phyloP scores from a whole-genome alignment of 2,797 vertebrate species.

The Xenentodon cancila region DNA sequence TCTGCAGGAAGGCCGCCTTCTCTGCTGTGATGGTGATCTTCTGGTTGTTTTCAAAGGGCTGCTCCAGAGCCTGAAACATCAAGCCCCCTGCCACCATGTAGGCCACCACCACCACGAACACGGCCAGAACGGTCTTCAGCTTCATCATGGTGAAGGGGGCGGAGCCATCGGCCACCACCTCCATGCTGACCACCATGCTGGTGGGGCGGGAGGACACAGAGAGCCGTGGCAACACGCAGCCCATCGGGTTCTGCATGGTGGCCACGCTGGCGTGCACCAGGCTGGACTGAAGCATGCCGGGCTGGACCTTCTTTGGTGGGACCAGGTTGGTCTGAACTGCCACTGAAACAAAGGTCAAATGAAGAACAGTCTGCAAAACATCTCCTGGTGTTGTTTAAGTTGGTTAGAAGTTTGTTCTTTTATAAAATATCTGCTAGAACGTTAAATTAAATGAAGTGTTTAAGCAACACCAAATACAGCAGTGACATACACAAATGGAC shows the following conservation, averaged over 20 bases:
- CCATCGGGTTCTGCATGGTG: slow-evolving; percentile 87
- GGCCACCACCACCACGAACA: slow-evolving; percentile 94
- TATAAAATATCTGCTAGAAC: background rate
- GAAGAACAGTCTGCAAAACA: background rate
- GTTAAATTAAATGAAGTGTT: no score
- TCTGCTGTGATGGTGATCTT: slow-evolving; percentile 91
- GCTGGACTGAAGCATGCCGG: slow-evolving; percentile 82
- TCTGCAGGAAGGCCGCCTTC: slow-evolving; percentile 91
- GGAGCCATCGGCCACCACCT: slow-evolving; percentile 80
- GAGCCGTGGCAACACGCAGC: slow-evolving; percentile 80
- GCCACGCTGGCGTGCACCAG: slow-evolving; percentile 83
- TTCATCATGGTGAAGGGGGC: slow-evolving; percentile 93
- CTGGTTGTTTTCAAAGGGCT: slow-evolving; percentile 92
- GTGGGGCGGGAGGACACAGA: slow-evolving; percentile 83
- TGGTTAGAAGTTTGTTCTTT: background rate
- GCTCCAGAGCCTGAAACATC: slow-evolving; percentile 91
- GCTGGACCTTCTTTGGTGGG: slow-evolving; percentile 81
- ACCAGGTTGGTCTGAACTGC: slow-evolving; percentile 83
- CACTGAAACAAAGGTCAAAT: slow-evolving; percentile 59
- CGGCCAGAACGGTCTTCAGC: slow-evolving; percentile 93
- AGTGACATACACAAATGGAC: no score
- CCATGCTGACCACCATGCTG: slow-evolving; percentile 89
- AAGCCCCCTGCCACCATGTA: slow-evolving; percentile 92
- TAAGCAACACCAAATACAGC: no score
- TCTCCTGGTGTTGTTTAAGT: background rate